Conservation (phyloP, 2,113 vertebrate species). For the Heteronetta atricapilla region DNA sequence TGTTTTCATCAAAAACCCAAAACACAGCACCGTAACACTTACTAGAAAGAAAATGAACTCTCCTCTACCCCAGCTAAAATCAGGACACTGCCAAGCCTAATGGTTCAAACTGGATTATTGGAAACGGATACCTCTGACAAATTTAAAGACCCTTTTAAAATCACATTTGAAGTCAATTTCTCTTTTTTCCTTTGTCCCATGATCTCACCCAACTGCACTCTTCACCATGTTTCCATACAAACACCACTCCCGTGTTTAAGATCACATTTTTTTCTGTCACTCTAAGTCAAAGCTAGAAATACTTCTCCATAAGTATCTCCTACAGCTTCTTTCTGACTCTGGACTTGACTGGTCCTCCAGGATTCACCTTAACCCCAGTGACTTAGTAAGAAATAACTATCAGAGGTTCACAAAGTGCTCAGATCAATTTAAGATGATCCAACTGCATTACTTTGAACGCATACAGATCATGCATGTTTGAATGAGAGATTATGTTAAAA, state of each 20-base stretch:
- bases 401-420: neutral
- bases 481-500: neutral
- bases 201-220: neutral
- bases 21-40: too few relatives aligned
- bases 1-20: too few relatives aligned
- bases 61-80: too few relatives aligned
- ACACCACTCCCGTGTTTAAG: neutral
- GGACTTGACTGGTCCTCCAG: neutral
- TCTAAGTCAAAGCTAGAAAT: neutral
- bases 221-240: neutral
- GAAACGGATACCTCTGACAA: neutral
- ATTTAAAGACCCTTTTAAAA: neutral
- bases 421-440: neutral
- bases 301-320: neutral
- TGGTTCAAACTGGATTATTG: neutral
- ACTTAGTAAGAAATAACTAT: neutral
- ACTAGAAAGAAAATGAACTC: too few relatives aligned
- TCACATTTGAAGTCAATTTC: neutral
- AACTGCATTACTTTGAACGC: neutral
- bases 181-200: neutral
- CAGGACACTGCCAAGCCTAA: neutral
- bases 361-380: neutral
- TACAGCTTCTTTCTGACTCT: neutral
- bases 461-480: neutral
- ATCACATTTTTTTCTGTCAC: neutral